Evolutionary conservation across 2,888 invertebrate species (phyloP), one percentile per base, ranked within the genome.

Genomic region (Calameuta pallipes): DNA sequence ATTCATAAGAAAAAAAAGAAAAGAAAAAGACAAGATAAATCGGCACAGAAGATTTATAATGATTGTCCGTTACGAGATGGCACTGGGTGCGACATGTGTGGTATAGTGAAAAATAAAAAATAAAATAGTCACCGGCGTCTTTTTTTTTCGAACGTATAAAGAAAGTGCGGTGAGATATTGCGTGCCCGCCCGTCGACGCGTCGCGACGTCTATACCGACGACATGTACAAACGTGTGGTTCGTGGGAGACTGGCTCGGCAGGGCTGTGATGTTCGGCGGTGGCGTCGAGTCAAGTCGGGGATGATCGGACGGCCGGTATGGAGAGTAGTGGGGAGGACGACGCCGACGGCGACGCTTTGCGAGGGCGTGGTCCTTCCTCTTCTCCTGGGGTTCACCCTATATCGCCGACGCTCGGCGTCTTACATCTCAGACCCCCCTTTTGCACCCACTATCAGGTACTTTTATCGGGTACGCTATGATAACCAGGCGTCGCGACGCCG

Each of bases 401-500:
- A 56, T 71, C 76, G 76, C 75, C 77, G 80, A 36, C 79, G 76
- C 75, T 56, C 70, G 82, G 80, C 84, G 84, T 80, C 82, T 76
- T 70, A 73, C 37, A 23, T 37, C 23, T 69, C 34, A 35, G 69
- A 23, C 9, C 41, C 41, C 41, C 23, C 41, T 56, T 23, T 23
- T 56, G 41, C 41, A 23, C 41, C 41, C 41, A 56, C 41, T 56
- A 23, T 23, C 41, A 56, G 23, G 41, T 9, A 56, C 23, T 23
- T 56, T 23, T 90, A 90, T 86, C 84, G 85, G 81, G 76, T 75
- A 56, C 80, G 78, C 81, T 82, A 84, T 82, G 84, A 80, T 80
- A 78, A 82, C 78, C 31, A 15, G 71, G 71, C 71, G 33, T 33
- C 71, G 71, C 33, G 31, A 71, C 78, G 74, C 77, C 74, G 36